These are phyloP conservation scores for Isoperla grammatica DNA, from an alignment of 2,888 invertebrate species.

Conservation along the genomic window DNA sequence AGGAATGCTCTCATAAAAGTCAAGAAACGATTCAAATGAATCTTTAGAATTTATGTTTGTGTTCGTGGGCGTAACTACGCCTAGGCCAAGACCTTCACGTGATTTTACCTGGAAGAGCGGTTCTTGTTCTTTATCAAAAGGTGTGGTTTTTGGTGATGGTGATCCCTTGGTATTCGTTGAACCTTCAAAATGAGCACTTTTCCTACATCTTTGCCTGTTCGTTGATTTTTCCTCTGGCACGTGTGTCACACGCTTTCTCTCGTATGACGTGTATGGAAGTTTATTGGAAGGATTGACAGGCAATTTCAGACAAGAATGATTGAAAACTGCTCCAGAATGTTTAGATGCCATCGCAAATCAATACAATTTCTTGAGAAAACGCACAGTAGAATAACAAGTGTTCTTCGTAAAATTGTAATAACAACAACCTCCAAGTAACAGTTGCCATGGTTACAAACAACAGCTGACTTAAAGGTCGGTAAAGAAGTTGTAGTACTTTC, in stretches of 20 bases:
- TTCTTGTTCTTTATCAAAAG: too few species aligned
- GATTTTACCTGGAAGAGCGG: too few species aligned
- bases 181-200: slow-evolving; percentile 8
- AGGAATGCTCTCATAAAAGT: slow-evolving; percentile 73
- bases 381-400: too few species aligned
- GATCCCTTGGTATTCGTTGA: too few species aligned
- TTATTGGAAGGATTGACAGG: slow-evolving; percentile 66
- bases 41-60: slow-evolving; percentile 36
- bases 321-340: slow-evolving; percentile 56
- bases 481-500: too few species aligned
- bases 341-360: slow-evolving; percentile 47
- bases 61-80: too few species aligned
- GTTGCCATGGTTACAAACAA: slow-evolving; percentile 10
- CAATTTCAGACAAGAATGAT: slow-evolving; percentile 64
- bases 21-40: slow-evolving; percentile 55
- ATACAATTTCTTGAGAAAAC: too few species aligned
- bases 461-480: too few species aligned
- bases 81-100: too few species aligned
- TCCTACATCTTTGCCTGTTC: neutral
- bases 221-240: neutral
- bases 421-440: neutral
- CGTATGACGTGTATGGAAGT: slow-evolving; percentile 65
- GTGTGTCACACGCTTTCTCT: slow-evolving; percentile 46
- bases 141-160: too few species aligned
- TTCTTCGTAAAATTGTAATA: too few species aligned